Evolutionary conservation across 2,113 vertebrate genomes (phyloP), one percentile per base, ranked within the genome.

Genomic region (Morone chrysops): DNA sequence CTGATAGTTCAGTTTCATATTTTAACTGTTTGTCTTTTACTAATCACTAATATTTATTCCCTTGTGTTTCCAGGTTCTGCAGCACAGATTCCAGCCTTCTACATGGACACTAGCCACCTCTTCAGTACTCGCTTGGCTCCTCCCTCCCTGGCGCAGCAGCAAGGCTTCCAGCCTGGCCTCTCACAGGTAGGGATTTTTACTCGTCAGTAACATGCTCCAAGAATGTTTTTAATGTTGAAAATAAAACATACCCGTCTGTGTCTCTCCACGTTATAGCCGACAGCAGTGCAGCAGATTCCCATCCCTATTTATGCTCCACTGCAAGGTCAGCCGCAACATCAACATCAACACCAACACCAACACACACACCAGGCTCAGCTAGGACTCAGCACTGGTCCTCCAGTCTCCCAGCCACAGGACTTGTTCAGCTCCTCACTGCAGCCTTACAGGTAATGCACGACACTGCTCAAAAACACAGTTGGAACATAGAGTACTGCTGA

Each of bases 21-120:
- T 20, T 59, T 1, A 63, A 36, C 22, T 22, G 11, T n/a, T 40
- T 68, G 0, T 25, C 12, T 62, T 14, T 51, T 22, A 9, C 0
- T 38, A 8, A 54, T 60, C 0, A 41, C 47, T 82, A 17, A 76
- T 31, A 7, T 71, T 54, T 31, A 14, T 10, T 43, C 2, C 12
- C n/a, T 4, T 51, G 17, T 67, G 0, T 76, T 1, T 83, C 6
- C 22, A 95, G 95, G 95, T 83, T 93, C 94, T 96, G 50, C 95
- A 96, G 97, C 97, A 92, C 98, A 99, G 92, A 99, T 99, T 81
- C 97, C 98, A 78, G 95, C 98, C 0, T 99, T 99, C 92, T 99
- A 99, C 69, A 98, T 99, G 97, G 98, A 99, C 89, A 98, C 98
- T n/a, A 99, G 97, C 91, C 98, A 99, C 62, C 92, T 99, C 0